Evolutionary conservation across 1,140 invertebrate species (phyloP).

Genomic region (Pachypsylla venusta): DNA sequence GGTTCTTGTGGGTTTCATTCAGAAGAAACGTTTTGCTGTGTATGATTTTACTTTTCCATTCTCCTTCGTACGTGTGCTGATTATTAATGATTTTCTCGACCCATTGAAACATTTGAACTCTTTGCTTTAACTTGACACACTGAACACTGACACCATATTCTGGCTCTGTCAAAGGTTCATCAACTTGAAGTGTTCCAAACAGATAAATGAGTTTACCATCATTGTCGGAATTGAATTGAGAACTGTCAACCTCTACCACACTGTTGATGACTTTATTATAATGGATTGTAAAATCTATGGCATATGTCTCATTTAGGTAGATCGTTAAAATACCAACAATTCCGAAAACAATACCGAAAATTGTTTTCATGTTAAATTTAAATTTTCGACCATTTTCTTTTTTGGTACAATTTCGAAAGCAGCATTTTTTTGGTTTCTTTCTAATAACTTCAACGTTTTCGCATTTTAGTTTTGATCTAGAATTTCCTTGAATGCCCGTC

Average conservation of each 20-base stretch:
- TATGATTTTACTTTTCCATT: constrained; percentile 67
- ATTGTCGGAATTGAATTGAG: constrained; percentile 38
- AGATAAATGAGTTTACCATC: constrained; percentile 63
- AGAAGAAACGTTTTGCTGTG: constrained; percentile 60
- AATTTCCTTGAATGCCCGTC: not conserved
- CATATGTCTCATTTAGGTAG: not conserved
- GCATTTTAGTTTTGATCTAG: not conserved
- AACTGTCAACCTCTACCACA: not conserved
- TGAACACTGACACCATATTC: constrained; percentile 61
- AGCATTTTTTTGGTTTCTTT: not conserved
- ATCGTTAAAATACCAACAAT: not conserved
- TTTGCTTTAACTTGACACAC: constrained; percentile 52
- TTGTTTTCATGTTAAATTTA: not conserved
- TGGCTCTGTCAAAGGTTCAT: constrained; percentile 64
- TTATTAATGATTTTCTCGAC: constrained; percentile 46
- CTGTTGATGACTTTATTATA: not conserved
- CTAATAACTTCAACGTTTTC: not conserved
- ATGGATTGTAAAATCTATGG: constrained; percentile 1
- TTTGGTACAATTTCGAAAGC: not conserved
- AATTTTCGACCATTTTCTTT: too few species aligned
- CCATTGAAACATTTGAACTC: constrained; percentile 87
- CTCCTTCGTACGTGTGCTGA: constrained; percentile 31
- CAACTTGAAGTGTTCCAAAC: constrained; percentile 48
- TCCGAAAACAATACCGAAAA: not conserved
- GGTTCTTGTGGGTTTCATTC: constrained; percentile 59